Evolutionary conservation across 2,113 vertebrate species (phyloP).

Genomic region (Hippoglossus stenolepis): DNA sequence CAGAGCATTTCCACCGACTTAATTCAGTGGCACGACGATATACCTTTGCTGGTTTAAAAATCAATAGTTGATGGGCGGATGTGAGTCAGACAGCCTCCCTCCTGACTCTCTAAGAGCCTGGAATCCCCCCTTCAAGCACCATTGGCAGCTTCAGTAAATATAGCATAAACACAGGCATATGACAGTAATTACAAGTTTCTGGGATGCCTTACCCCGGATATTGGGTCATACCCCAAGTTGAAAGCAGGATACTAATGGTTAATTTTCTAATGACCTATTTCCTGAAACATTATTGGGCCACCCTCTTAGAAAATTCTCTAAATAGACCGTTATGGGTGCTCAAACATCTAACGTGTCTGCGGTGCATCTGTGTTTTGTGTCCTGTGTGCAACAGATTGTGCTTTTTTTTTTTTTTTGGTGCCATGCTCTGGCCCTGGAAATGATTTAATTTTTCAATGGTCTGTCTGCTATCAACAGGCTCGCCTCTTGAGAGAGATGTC

Average conservation of each 20-base stretch:
- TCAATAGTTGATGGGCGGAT: constrained; percentile 64
- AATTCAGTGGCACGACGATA: constrained; percentile 25
- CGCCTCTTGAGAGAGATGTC: constrained; percentile 77
- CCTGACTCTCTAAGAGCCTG: constrained; percentile 27
- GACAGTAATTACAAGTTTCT: constrained; percentile 74
- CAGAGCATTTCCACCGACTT: constrained; percentile 44
- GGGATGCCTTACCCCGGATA: constrained; percentile 52
- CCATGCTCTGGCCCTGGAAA: constrained; percentile 68
- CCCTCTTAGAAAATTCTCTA: constrained; percentile 49
- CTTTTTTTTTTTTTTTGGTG: constrained; percentile 38
- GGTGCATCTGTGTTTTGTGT: constrained; percentile 28
- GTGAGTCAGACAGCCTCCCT: constrained; percentile 48
- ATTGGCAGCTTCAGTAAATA: constrained; percentile 54
- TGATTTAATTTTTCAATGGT: constrained; percentile 78
- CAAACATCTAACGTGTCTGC: constrained; percentile 20
- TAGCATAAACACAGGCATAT: constrained; percentile 71
- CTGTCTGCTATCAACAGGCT: constrained; percentile 76
- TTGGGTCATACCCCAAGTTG: constrained; percentile 64
- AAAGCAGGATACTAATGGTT: constrained; percentile 68
- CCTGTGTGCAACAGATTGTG: constrained; percentile 47
- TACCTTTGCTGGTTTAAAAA: constrained; percentile 59
- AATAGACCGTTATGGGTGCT: constrained; percentile 47
- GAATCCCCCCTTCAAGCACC: constrained; percentile 22
- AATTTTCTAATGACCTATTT: constrained; percentile 70
- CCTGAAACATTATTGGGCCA: constrained; percentile 67